A percentile compares a stretch with the other conserved stretches of the same genome.
phyloP scores from a whole-genome alignment of 2,797 vertebrate genomes.

The Dryobates pubescens region DNA sequence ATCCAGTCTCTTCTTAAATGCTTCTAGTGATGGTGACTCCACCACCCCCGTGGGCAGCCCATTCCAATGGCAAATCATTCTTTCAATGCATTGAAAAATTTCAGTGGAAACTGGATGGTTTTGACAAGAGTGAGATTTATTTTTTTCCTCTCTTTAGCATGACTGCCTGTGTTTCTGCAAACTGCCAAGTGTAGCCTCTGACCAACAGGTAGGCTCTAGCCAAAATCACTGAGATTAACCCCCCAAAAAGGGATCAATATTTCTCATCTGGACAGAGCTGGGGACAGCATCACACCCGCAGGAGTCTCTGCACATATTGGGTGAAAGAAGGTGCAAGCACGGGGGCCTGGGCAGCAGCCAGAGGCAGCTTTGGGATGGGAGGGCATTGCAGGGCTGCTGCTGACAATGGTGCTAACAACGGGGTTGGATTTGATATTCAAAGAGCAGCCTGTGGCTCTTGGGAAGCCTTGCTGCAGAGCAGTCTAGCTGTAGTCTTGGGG shows the following conservation, averaged over 20 bases:
- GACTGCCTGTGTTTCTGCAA: neutral
- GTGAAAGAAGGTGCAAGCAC: neutral
- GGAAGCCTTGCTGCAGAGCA: neutral
- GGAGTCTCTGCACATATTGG: neutral
- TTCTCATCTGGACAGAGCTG: neutral
- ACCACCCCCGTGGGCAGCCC: too few species aligned
- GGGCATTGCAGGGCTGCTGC: rapidly evolving
- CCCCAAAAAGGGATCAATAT: neutral
- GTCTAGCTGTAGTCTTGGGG: neutral
- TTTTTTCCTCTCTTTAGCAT: neutral
- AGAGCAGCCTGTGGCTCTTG: neutral
- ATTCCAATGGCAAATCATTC: too few species aligned
- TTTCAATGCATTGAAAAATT: neutral
- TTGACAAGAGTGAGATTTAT: neutral
- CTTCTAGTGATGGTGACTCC: too few species aligned
- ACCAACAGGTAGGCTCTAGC: neutral
- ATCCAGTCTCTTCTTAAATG: too few species aligned
- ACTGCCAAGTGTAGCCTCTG: neutral
- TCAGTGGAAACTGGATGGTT: neutral
- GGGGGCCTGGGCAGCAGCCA: rapidly evolving
- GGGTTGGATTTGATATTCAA: neutral
- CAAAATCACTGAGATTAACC: neutral
- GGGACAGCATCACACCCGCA: neutral
- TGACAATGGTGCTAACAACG: rapidly evolving
- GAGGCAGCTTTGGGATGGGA: neutral